Conservation (phyloP, 2,113 vertebrate species). For the Callocephalon fimbriatum region DNA sequence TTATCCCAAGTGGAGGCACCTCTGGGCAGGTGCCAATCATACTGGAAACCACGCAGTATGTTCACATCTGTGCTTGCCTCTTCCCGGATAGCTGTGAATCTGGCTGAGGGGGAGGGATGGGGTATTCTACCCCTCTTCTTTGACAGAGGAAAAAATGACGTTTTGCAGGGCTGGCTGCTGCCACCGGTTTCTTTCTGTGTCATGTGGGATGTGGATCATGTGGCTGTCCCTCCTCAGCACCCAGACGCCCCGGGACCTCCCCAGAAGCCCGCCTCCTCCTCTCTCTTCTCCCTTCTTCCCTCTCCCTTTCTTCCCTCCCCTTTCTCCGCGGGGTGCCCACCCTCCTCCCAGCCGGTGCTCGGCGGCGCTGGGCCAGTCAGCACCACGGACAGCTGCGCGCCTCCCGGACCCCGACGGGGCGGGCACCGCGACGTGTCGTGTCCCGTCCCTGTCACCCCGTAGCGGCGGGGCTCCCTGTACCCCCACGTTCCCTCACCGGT, state of each 20-base stretch:
- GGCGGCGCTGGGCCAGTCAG: neutral
- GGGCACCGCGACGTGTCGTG: neutral
- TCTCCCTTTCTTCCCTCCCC: too few species aligned
- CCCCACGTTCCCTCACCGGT: neutral
- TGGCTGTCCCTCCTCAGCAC: slow-evolving; percentile 1
- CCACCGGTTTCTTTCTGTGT: slow-evolving; percentile 21
- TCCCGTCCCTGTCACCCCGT: neutral
- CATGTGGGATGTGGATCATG: slow-evolving; percentile 69
- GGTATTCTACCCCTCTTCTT: neutral
- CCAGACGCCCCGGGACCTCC: neutral
- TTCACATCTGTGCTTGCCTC: neutral
- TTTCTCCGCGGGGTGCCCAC: neutral
- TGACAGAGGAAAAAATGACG: slow-evolving; percentile 32
- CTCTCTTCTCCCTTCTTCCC: neutral
- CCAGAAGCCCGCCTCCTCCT: neutral
- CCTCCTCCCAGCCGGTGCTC: neutral
- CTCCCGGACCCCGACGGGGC: neutral
- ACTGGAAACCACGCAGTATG: neutral
- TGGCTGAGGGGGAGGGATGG: neutral
- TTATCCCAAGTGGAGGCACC: neutral
- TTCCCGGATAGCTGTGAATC: neutral
- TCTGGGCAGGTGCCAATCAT: neutral
- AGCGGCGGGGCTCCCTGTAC: neutral
- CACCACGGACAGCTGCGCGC: neutral
- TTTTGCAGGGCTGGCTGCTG: neutral